Conservation (phyloP, 2,797 vertebrate genomes). For the Delichon dasypus region DNA sequence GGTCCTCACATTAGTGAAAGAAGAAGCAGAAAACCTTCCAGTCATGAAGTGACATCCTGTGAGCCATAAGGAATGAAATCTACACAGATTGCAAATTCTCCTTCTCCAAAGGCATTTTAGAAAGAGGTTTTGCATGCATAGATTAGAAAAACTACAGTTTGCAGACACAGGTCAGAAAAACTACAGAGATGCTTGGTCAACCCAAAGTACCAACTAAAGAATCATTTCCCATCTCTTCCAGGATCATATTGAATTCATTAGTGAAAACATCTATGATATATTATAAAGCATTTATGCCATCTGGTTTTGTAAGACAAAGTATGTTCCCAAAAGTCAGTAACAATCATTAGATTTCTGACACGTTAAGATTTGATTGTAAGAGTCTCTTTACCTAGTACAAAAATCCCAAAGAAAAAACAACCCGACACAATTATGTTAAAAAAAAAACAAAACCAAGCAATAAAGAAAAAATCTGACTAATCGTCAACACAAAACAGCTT, state of each 20-base stretch:
- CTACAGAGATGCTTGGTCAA: neutral
- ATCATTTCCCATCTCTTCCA: neutral
- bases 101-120: neutral
- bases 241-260: neutral
- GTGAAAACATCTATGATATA: neutral
- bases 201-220: neutral
- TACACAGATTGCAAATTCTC: neutral
- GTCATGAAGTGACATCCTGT: neutral
- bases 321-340: neutral
- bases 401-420: neutral
- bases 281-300: neutral
- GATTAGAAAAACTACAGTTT: neutral
- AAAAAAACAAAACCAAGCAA: neutral
- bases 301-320: neutral
- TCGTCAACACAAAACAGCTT: neutral
- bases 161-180: neutral
- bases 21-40: neutral
- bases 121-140: neutral
- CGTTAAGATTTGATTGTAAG: neutral
- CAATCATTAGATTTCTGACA: neutral
- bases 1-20: neutral
- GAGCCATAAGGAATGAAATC: neutral
- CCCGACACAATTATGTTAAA: rapidly evolving
- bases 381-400: neutral
- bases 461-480: neutral